Base-by-base conservation (phyloP, 2,888 invertebrate species). In the Troides oblongomaculatus region DNA sequence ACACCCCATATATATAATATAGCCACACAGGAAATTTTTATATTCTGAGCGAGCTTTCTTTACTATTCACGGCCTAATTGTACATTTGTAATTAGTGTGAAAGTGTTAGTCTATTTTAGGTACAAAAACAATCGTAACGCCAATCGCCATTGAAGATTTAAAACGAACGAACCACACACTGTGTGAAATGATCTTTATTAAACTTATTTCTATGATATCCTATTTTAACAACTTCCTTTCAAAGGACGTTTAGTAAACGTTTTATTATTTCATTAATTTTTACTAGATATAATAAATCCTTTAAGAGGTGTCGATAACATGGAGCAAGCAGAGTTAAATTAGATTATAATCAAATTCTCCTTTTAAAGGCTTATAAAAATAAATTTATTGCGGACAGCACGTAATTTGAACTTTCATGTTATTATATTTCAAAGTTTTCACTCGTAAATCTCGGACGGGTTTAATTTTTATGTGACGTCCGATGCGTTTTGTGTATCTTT, bases 341-440 rank as follows among this genome's bases (percentile, higher is more conserved):
- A 70, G 70, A 70, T 66, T 70, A 70, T 50, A 63, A 66, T 70
- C 66, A 59, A 25, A 66, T 57, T 70, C 70, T 59, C 60, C 75
- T 76, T 80, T 76, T 77, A 79, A 79, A 79, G 75, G 75, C 76
- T 77, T 79, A 78, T 84, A 83, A 84, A 84, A 79, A 78, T 82
- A 79, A 87, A 91, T 91, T 90, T 90, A 88, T 86, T 81, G 82
- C 82, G 71, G 78, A 74, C 76, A 81, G 78, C 77, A 81, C 76
- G 87, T 86, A 89, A 90, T 87, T 84, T 85, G 84, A 90, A 79
- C 86, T 82, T 82, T 74, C 81, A 73, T 77, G 86, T 90, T 88
- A 89, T 89, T 90, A 87, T 89, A 89, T 90, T 90, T 89, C 88
- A 89, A 90, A 88, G 86, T 84, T 84, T 84, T 82, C 70, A 75